Evolutionary conservation across 2,797 vertebrate genomes (phyloP).

Genomic region (Darevskia mixta): DNA sequence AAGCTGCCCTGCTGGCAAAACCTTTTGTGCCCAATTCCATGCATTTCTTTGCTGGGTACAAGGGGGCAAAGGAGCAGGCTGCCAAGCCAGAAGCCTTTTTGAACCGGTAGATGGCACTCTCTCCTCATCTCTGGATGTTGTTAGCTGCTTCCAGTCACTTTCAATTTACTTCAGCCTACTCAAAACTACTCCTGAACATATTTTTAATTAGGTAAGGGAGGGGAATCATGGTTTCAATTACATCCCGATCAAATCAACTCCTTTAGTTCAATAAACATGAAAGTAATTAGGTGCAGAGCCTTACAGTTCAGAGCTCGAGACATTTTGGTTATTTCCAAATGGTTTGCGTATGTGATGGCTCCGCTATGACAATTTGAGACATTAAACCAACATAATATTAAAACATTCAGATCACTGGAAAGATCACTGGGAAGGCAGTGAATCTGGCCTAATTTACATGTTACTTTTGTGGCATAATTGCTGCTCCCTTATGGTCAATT

Average conservation of each 20-base stretch:
- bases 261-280: constrained; percentile 64
- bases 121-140: constrained; percentile 33
- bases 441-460: neutral
- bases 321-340: constrained; percentile 64
- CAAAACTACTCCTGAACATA: constrained; percentile 50
- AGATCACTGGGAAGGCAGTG: neutral
- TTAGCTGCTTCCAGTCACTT: constrained; percentile 1
- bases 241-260: constrained; percentile 51
- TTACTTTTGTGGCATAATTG: neutral
- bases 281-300: constrained; percentile 70
- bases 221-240: constrained; percentile 66
- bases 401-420: neutral
- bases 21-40: neutral
- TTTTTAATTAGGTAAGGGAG: constrained; percentile 60
- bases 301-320: constrained; percentile 60
- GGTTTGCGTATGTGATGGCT: constrained; percentile 62
- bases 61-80: neutral
- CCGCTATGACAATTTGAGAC: neutral
- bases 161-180: constrained; percentile 39
- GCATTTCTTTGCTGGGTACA: neutral
- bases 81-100: neutral
- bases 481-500: neutral
- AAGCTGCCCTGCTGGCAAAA: neutral
- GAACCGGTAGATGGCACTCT: constrained; percentile 73
- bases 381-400: neutral